A percentile compares a stretch with the other conserved stretches of the same genome.
Evolutionary conservation across 1,140 invertebrate genomes (phyloP).

Genomic region (Drosophila lacertosa): DNA sequence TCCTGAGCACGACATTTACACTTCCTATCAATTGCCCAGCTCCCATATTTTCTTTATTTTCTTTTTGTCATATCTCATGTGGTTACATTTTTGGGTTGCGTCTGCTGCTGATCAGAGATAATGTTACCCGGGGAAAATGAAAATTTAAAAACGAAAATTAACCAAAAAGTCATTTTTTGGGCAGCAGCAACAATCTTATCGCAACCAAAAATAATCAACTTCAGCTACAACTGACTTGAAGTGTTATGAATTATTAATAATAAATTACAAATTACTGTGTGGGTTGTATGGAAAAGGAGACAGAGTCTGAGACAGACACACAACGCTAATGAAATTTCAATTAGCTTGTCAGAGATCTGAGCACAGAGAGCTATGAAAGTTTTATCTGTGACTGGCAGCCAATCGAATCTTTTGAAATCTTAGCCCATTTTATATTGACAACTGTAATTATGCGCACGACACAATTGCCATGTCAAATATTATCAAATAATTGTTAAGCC

Average conservation of each 20-base stretch:
- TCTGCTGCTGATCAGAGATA: constrained; percentile 65
- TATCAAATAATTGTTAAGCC: constrained; percentile 73
- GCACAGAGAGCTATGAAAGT: constrained; percentile 42
- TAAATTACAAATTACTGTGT: constrained; percentile 77
- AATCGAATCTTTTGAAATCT: constrained; percentile 68
- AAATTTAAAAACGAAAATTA: constrained; percentile 38
- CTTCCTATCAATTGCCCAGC: constrained; percentile 20
- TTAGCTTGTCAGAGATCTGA: constrained; percentile 70
- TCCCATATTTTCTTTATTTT: constrained; percentile 26
- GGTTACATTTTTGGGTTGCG: constrained; percentile 16
- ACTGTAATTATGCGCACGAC: constrained; percentile 79
- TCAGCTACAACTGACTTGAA: constrained; percentile 41
- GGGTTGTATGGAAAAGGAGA: background rate
- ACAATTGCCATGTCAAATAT: constrained; percentile 78
- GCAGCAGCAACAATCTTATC: constrained; percentile 59
- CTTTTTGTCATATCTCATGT: constrained; percentile 37
- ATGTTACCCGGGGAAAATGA: constrained; percentile 59
- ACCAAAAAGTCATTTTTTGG: constrained; percentile 27
- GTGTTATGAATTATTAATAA: constrained; percentile 80
- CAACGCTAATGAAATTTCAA: constrained; percentile 81
- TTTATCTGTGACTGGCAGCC: constrained; percentile 45
- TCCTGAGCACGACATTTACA: constrained; percentile 21
- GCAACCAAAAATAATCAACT: constrained; percentile 8
- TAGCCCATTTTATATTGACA: constrained; percentile 82
- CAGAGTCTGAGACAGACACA: constrained; percentile 11